Conservation (phyloP, 1,140 invertebrate genomes). For the Dreissena rostriformis region DNA sequence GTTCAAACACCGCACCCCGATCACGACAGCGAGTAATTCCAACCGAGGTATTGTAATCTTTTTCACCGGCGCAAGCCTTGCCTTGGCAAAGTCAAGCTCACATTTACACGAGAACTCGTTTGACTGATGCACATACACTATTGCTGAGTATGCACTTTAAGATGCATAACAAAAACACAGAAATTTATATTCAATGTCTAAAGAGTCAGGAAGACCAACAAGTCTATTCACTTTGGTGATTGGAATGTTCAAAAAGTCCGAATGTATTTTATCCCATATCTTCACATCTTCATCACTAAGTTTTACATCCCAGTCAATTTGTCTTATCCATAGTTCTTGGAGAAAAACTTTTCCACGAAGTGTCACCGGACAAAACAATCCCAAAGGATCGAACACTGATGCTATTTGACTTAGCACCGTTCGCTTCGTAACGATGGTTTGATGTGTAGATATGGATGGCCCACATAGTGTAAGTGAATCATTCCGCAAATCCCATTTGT, state of each 20-base stretch:
- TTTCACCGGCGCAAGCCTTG: too few species aligned
- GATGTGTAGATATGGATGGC: neutral
- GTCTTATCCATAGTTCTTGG: neutral
- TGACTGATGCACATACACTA: conserved; percentile 6
- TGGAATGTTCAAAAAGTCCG: neutral
- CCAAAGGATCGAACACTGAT: conserved; percentile 2
- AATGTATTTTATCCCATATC: neutral
- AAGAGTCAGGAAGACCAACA: neutral
- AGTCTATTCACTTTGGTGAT: neutral
- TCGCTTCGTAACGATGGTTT: neutral
- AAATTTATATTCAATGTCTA: neutral
- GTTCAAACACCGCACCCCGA: too few species aligned
- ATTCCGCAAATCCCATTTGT: neutral
- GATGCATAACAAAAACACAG: conserved; percentile 33
- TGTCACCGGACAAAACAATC: neutral
- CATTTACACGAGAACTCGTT: neutral
- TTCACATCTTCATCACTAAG: neutral
- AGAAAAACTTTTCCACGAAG: neutral
- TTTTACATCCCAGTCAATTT: neutral
- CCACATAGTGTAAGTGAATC: neutral
- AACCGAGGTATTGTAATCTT: neutral
- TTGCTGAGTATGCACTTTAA: neutral
- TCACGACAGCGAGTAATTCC: neutral
- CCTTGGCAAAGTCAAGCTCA: neutral
- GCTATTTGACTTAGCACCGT: neutral